phyloP scores from a whole-genome alignment of 1,140 invertebrate genomes.

The Ridgeia piscesae region DNA sequence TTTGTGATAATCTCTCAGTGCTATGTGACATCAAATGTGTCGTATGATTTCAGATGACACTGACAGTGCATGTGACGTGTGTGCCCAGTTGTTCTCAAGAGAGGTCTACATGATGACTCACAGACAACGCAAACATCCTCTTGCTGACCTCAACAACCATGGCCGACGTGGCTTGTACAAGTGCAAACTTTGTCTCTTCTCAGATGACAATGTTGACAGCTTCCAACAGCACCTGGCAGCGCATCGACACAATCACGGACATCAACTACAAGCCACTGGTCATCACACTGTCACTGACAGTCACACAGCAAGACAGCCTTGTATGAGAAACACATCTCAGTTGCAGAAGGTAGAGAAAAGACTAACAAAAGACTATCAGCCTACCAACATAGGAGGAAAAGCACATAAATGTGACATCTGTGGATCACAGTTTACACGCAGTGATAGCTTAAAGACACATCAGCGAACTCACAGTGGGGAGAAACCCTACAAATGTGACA shows the following conservation, averaged over 20 bases:
- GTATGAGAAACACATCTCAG: neutral
- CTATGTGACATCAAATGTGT: neutral
- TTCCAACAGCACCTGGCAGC: conserved; percentile 15
- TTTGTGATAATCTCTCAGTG: neutral
- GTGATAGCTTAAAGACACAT: conserved; percentile 26
- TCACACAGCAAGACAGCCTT: conserved; percentile 19
- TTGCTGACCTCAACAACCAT: neutral
- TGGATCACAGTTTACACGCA: conserved; percentile 25
- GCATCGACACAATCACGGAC: conserved; percentile 20
- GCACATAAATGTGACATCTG: conserved; percentile 59
- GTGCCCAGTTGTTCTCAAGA: neutral
- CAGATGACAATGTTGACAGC: conserved; percentile 9
- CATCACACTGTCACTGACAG: neutral
- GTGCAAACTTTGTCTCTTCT: neutral
- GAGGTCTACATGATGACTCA: neutral
- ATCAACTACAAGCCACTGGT: neutral
- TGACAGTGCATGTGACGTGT: neutral
- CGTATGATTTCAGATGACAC: neutral
- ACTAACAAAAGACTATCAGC: conserved; percentile 24
- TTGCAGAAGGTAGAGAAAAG: conserved; percentile 8
- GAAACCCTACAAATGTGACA: conserved; percentile 37
- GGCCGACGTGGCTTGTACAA: neutral
- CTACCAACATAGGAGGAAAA: conserved; percentile 32
- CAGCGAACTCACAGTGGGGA: conserved; percentile 32
- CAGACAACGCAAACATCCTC: neutral